phyloP scores from a whole-genome alignment of 2,113 vertebrate genomes.

The Alethe diademata region DNA sequence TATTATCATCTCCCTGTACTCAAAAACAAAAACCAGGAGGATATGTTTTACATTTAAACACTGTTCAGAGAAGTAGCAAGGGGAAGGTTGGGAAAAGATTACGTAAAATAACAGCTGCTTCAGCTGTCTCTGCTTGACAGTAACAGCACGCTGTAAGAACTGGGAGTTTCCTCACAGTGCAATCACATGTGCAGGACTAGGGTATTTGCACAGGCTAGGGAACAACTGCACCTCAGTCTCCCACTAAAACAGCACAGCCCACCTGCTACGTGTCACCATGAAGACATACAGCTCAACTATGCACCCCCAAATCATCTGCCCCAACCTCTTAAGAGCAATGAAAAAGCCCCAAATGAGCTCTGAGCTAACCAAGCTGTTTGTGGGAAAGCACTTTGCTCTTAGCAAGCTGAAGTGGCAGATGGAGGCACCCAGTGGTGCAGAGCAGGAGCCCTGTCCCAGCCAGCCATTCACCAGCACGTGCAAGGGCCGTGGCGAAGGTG shows the following conservation, averaged over 20 bases:
- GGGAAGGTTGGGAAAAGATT: background rate
- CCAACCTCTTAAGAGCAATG: background rate
- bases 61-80: background rate
- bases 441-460: background rate
- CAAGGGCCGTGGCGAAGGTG: accelerated
- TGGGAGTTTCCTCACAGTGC: background rate
- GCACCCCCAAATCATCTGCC: background rate
- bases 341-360: background rate
- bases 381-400: background rate
- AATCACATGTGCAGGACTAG: background rate
- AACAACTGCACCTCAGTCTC: background rate
- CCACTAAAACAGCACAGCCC: background rate
- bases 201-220: background rate
- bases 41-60: background rate
- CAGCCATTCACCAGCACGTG: accelerated
- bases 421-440: background rate
- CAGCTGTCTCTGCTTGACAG: background rate
- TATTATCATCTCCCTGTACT: background rate
- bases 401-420: background rate
- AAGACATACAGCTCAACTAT: background rate
- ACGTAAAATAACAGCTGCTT: background rate
- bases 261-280: background rate
- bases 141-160: background rate
- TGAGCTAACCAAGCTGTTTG: background rate
- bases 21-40: background rate